Percentiles rank a stretch among this genome's conserved stretches.
Evolutionary conservation across 2,113 vertebrate species (phyloP).

Genomic region (Crotalus horridus): DNA sequence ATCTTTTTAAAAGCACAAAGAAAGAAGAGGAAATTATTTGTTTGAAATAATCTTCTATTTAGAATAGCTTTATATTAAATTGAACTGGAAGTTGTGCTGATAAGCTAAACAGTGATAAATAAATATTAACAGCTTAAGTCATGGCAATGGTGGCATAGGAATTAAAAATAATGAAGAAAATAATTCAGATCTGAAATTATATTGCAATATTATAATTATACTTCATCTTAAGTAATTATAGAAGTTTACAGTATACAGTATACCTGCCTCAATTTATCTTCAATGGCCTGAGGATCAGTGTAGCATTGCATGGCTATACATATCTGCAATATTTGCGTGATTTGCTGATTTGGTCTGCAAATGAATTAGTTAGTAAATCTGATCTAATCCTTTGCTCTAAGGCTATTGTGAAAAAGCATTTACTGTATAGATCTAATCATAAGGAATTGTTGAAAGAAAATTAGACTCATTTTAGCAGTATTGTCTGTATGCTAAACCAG

Average conservation of each 20-base stretch:
- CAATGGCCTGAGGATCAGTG: not conserved
- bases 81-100: constrained; percentile 23
- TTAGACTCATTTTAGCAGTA: not conserved
- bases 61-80: not conserved
- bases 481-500: not conserved
- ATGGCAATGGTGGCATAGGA: not conserved
- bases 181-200: not conserved
- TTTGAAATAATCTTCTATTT: not conserved
- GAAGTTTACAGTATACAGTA: not conserved
- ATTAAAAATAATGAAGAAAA: not conserved
- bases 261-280: not conserved
- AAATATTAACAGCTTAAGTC: not conserved
- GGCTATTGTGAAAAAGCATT: not conserved
- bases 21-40: constrained; percentile 5
- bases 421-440: not conserved
- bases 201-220: constrained; percentile 2
- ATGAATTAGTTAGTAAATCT: not conserved
- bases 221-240: not conserved
- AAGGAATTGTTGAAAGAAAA: not conserved
- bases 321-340: not conserved
- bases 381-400: not conserved
- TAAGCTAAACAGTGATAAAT: not conserved
- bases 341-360: not conserved
- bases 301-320: not conserved
- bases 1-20: not conserved